Conservation (phyloP, 2,888 invertebrate species). For the Prostheceraeus crozeri region DNA sequence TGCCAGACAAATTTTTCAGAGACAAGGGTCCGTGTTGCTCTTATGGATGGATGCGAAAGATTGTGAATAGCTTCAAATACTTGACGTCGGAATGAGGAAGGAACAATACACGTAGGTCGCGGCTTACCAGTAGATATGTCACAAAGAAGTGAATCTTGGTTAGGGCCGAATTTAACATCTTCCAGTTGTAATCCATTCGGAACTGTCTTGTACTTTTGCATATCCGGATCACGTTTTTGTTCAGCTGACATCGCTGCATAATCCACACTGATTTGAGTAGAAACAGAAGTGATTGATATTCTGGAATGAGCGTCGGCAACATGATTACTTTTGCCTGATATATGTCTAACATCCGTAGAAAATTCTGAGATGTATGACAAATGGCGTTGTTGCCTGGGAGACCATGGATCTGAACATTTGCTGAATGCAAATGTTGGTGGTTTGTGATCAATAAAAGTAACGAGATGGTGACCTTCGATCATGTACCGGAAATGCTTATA, state of each 20-base stretch:
- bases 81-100: constrained; percentile 26
- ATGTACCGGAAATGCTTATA: constrained; percentile 40
- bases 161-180: not conserved
- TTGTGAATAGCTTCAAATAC: constrained; percentile 16
- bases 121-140: constrained; percentile 35
- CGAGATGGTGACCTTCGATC: constrained; percentile 49
- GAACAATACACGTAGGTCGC: constrained; percentile 37
- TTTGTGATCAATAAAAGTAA: constrained; percentile 44
- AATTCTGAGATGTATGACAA: constrained; percentile 19
- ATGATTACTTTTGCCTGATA: not conserved
- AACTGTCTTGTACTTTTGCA: too few species aligned
- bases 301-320: constrained; percentile 32
- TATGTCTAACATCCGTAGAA: not conserved
- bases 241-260: not conserved
- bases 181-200: not conserved
- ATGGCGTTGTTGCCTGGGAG: constrained; percentile 9
- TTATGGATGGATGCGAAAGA: constrained; percentile 30
- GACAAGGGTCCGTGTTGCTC: constrained; percentile 32
- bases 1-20: constrained; percentile 22
- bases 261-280: not conserved
- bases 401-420: constrained; percentile 42
- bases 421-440: constrained; percentile 48
- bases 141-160: constrained; percentile 9
- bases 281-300: not conserved
- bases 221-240: not conserved